Percentiles rank a stretch among this genome's conserved stretches.
Conservation (phyloP, 2,888 invertebrate genomes). For the Dasypolia templi region DNA sequence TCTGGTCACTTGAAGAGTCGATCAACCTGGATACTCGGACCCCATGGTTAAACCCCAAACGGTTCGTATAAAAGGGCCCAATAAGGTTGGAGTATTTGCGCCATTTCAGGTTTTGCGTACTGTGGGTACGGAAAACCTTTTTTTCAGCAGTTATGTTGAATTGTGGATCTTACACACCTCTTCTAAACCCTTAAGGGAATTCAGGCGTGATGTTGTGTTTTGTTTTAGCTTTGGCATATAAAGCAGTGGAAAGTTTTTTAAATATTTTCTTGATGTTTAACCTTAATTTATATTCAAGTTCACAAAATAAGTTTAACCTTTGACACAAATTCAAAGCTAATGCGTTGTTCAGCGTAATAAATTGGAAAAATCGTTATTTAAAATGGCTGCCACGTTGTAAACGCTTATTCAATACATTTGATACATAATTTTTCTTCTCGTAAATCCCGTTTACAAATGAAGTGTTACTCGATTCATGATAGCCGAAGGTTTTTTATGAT, state of each 20-base stretch:
- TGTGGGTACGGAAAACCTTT: too few species aligned
- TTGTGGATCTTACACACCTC: neutral
- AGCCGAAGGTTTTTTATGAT: slow-evolving; percentile 7
- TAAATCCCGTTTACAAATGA: slow-evolving; percentile 45
- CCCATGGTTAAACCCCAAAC: too few species aligned
- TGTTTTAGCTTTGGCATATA: neutral
- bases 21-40: too few species aligned
- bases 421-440: slow-evolving; percentile 35
- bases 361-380: slow-evolving; percentile 16
- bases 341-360: slow-evolving; percentile 7
- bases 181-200: neutral
- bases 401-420: slow-evolving; percentile 31
- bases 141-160: too few species aligned
- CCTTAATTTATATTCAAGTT: neutral
- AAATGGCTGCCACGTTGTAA: slow-evolving; percentile 19
- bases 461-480: slow-evolving; percentile 30
- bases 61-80: too few species aligned
- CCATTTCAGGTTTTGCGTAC: too few species aligned
- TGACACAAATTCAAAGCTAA: slow-evolving; percentile 14
- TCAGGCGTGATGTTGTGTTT: neutral
- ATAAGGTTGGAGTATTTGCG: too few species aligned
- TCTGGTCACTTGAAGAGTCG: too few species aligned
- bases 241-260: neutral
- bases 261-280: neutral
- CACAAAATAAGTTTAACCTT: slow-evolving; percentile 21